Evolutionary conservation across 2,797 vertebrate species (phyloP), one percentile per base, ranked within the genome.

Genomic region (Syngnathus rostellatus): DNA sequence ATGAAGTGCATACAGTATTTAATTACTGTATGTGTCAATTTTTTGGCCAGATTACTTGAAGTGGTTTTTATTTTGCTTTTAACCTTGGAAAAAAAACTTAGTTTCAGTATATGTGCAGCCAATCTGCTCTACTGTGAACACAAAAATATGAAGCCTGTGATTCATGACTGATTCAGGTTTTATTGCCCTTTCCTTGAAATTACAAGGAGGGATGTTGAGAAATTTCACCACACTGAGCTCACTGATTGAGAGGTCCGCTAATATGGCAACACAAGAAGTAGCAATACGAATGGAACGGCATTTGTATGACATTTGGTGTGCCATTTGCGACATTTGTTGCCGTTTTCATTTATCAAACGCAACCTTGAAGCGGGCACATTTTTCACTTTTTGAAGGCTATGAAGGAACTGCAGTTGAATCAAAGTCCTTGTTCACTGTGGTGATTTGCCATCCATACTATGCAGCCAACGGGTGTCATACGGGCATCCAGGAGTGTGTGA

Each of bases 301-400:
- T 90, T 89, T 88, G 81, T 83, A 75, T 88, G 86, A 88, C 86
- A 87, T 88, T 88, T 83, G 73, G 55, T 68, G 50, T 76, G 77
- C 77, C 79, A 79, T 82, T 86, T 76, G 71, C 64, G 72, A 41
- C 68, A 74, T 72, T 72, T 83, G 81, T 81, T 75, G 69, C 77
- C 2, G 21, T 51, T 75, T 76, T 80, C 77, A 81, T 83, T 80
- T 77, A 19, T 62, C 19, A 84, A 81, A 5, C 40, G 63, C 51
- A 74, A 81, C 81, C 83, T 81, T 80, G 76, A 82, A 72, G 38
- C 57, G 10, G 2, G 23, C 23, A 6, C 23, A 25, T 72, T 73
- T 38, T 39, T 8, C 77, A 69, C 73, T 72, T 60, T 60, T 39
- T 40, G 58, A 37, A 58, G 31, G 55, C 31, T 58, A 17, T 17